These are phyloP conservation scores for Aratinga solstitialis DNA, from an alignment of 2,797 vertebrate species.

Conservation along the genomic window DNA sequence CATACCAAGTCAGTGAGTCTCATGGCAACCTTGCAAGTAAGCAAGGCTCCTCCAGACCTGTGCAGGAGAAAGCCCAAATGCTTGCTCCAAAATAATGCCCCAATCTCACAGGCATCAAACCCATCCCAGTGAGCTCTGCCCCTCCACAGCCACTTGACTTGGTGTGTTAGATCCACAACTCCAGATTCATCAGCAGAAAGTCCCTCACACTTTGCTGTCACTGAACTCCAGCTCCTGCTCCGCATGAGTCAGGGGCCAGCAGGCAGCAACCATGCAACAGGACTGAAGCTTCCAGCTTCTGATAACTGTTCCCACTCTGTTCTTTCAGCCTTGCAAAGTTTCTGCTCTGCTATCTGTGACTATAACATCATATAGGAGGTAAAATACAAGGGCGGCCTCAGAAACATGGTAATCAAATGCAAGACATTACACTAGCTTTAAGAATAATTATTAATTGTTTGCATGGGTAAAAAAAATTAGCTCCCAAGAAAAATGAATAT, in stretches of 20 bases:
- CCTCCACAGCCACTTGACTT: background rate
- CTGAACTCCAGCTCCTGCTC: background rate
- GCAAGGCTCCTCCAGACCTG: background rate
- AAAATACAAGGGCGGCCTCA: constrained; percentile 65
- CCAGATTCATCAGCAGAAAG: background rate
- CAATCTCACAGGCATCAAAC: background rate
- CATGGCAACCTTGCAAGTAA: background rate
- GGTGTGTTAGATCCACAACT: background rate
- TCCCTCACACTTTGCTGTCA: background rate
- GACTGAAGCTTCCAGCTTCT: background rate
- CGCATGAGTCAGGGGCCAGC: background rate
- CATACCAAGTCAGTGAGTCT: background rate
- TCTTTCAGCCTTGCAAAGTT: constrained; percentile 37
- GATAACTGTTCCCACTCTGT: background rate
- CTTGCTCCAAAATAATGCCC: background rate
- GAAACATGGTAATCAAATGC: constrained; percentile 68
- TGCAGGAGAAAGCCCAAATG: background rate
- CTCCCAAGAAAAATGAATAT: constrained; percentile 30
- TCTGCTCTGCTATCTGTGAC: constrained; percentile 47
- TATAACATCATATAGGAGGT: constrained; percentile 50
- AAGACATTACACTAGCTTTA: constrained; percentile 35
- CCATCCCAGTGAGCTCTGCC: background rate
- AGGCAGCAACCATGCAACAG: background rate
- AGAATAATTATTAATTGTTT: constrained; percentile 52
- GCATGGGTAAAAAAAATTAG: constrained; percentile 34